Evolutionary conservation across 2,113 vertebrate species (phyloP).

Genomic region (Montifringilla adamsi): DNA sequence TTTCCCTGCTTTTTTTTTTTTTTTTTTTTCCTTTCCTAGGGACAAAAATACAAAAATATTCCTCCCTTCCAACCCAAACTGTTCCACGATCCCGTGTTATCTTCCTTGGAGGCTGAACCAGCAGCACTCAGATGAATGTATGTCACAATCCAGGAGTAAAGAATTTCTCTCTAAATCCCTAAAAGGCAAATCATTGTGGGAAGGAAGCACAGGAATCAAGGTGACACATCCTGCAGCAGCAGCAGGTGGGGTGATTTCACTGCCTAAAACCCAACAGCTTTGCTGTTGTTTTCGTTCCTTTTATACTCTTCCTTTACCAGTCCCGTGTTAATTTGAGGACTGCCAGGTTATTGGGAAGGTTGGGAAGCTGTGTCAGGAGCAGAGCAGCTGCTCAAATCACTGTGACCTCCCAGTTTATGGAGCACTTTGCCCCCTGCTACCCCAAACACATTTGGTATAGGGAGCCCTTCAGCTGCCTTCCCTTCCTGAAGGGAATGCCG

Average conservation of each 20-base stretch:
- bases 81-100: rapidly evolving
- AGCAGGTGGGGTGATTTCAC: neutral
- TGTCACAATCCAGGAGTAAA: neutral
- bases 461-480: neutral
- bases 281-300: neutral
- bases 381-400: neutral
- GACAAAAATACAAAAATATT: neutral
- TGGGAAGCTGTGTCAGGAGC: neutral
- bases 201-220: neutral
- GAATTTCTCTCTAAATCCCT: neutral
- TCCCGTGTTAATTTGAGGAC: neutral
- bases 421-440: neutral
- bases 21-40: neutral
- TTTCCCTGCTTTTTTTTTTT: neutral
- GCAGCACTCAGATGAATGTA: neutral
- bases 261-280: neutral
- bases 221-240: neutral
- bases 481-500: neutral
- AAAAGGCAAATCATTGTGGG: neutral
- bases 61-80: neutral
- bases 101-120: neutral
- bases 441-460: neutral
- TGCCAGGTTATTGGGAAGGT: neutral
- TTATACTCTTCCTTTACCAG: neutral
- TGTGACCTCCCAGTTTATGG: neutral